These are phyloP conservation scores for Heteropelma amictum DNA, from an alignment of 2,888 invertebrate genomes.

Conservation along the genomic window DNA sequence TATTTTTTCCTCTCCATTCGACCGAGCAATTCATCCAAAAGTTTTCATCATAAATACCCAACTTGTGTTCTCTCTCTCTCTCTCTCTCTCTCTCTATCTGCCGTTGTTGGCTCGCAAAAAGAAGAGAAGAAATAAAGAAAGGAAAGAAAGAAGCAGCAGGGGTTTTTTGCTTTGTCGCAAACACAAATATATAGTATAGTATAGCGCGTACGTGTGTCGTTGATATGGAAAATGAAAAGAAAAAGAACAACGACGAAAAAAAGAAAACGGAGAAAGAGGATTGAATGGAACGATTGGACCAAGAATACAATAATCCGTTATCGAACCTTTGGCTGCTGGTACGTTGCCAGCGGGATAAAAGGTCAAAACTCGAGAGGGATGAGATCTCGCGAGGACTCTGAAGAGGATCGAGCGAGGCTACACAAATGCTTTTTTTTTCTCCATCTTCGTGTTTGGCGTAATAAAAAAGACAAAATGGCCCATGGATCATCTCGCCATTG, in stretches of 20 bases:
- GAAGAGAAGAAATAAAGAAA: too few relatives aligned
- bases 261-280: too few relatives aligned
- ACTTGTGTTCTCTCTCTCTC: neutral
- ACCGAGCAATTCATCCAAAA: constrained; percentile 10
- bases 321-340: constrained; percentile 52
- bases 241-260: too few relatives aligned
- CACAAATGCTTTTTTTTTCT: neutral
- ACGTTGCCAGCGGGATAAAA: constrained; percentile 14
- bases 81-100: too few relatives aligned
- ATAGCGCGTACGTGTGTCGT: neutral
- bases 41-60: constrained; percentile 10
- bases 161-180: neutral
- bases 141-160: neutral
- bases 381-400: neutral
- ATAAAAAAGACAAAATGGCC: neutral
- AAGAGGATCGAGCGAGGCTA: neutral
- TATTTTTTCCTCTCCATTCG: neutral
- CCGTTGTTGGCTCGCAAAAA: too few relatives aligned
- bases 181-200: neutral
- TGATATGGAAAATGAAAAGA: neutral
- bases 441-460: neutral
- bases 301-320: constrained; percentile 54
- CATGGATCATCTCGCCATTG: neutral
- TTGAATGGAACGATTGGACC: constrained; percentile 53
- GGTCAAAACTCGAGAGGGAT: constrained; percentile 7